Evolutionary conservation across 2,888 invertebrate genomes (phyloP).

Genomic region (Leptinotarsa peninsularis): DNA sequence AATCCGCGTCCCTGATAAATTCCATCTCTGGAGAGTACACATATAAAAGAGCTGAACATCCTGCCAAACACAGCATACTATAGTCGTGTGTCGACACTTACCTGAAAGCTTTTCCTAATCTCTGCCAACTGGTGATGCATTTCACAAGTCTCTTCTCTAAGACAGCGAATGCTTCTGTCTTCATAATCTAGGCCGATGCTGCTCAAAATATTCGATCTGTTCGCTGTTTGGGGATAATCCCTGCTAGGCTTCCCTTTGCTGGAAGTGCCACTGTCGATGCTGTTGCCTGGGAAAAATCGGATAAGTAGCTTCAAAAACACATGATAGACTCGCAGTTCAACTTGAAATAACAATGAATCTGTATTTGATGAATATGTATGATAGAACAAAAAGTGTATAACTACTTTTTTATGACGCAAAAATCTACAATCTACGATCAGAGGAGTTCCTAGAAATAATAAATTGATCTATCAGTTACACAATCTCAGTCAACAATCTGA

Average conservation of each 20-base stretch:
- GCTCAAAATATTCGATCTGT: conserved; percentile 45
- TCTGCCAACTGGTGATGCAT: conserved; percentile 52
- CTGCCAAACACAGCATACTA: too few relatives aligned
- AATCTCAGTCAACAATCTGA: too few relatives aligned
- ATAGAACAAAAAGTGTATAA: too few relatives aligned
- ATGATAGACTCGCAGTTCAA: too few relatives aligned
- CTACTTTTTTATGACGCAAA: too few relatives aligned
- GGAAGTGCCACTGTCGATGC: conserved; percentile 44
- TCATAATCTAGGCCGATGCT: conserved; percentile 52
- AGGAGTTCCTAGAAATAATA: neutral
- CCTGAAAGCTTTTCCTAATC: conserved; percentile 55
- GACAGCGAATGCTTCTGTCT: conserved; percentile 53
- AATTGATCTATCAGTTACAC: neutral
- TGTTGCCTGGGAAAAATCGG: conserved; percentile 39
- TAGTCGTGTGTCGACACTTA: conserved; percentile 30
- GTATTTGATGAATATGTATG: too few relatives aligned
- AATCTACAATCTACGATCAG: neutral
- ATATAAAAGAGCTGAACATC: too few relatives aligned
- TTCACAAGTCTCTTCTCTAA: conserved; percentile 54
- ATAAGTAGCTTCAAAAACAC: too few relatives aligned
- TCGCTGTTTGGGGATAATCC: conserved; percentile 37
- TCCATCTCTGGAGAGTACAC: too few relatives aligned
- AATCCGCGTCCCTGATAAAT: too few relatives aligned
- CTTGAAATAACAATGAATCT: too few relatives aligned
- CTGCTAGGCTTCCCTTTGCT: conserved; percentile 26